These are phyloP conservation scores for Chionomys nivalis DNA, from an alignment of 2,113 vertebrate genomes.

Conservation along the genomic window DNA sequence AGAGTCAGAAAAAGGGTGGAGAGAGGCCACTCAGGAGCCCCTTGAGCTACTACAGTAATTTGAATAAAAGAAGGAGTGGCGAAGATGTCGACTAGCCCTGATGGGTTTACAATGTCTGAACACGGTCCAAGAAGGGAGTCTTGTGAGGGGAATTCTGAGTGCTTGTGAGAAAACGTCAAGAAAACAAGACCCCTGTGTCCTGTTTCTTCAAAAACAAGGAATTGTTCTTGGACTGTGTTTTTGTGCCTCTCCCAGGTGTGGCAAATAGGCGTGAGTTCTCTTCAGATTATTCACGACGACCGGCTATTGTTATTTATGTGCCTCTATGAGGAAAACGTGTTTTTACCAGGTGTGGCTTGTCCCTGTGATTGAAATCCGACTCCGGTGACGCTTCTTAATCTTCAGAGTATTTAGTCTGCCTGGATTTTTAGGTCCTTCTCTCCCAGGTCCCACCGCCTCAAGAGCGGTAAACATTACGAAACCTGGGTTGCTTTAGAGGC, in stretches of 20 bases:
- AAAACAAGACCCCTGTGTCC: background rate
- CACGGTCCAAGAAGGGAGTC: background rate
- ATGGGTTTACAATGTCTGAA: too few relatives aligned
- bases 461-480: too few relatives aligned
- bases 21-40: background rate
- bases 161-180: background rate
- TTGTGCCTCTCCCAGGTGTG: too few relatives aligned
- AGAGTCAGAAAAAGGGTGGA: background rate
- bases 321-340: too few relatives aligned
- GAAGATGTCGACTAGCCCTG: background rate
- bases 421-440: background rate
- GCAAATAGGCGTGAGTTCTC: background rate
- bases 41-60: accelerated
- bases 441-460: background rate
- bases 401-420: background rate
- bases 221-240: background rate
- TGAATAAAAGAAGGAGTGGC: background rate
- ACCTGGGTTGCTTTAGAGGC: background rate
- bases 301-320: background rate
- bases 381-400: background rate
- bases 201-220: background rate
- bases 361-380: background rate
- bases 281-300: background rate
- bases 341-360: background rate
- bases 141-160: background rate